Conservation (phyloP, 2,113 vertebrate genomes). For the Tringa solitaria region DNA sequence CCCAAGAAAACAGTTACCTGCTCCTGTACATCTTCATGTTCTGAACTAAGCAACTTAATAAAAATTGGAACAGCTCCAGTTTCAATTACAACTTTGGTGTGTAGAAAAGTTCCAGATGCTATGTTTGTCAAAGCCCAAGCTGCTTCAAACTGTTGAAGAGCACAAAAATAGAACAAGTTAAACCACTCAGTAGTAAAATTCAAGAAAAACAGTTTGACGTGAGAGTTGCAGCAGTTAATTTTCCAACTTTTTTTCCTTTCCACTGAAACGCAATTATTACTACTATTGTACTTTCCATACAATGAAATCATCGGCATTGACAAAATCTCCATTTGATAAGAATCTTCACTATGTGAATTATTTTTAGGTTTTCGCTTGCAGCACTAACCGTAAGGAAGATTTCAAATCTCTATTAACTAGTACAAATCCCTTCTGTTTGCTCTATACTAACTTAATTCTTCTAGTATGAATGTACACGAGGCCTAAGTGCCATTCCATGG, state of each 20-base stretch:
- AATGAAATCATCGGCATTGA: background rate
- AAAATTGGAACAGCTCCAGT: slow-evolving; percentile 93
- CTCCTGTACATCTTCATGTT: slow-evolving; percentile 92
- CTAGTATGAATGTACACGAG: background rate
- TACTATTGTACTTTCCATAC: background rate
- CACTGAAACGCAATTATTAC: background rate
- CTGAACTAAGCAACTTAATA: slow-evolving; percentile 88
- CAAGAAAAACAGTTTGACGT: background rate
- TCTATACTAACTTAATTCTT: background rate
- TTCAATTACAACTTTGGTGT: slow-evolving; percentile 93
- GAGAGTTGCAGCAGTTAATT: background rate
- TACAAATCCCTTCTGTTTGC: background rate
- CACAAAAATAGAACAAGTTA: background rate
- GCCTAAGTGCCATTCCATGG: background rate
- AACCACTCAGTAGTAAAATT: background rate
- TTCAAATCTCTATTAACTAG: background rate
- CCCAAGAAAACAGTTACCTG: slow-evolving; percentile 77
- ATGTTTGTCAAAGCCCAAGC: slow-evolving; percentile 95
- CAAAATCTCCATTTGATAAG: background rate
- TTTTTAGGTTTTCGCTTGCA: background rate
- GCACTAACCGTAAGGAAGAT: background rate
- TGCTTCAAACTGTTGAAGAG: slow-evolving; percentile 83
- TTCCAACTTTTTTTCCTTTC: background rate
- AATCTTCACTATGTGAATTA: background rate
- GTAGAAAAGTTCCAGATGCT: slow-evolving; percentile 90